A percentile compares a stretch with the other conserved stretches of the same genome.
Evolutionary conservation across 2,113 vertebrate species (phyloP).

Genomic region (Rhinoderma darwinii): DNA sequence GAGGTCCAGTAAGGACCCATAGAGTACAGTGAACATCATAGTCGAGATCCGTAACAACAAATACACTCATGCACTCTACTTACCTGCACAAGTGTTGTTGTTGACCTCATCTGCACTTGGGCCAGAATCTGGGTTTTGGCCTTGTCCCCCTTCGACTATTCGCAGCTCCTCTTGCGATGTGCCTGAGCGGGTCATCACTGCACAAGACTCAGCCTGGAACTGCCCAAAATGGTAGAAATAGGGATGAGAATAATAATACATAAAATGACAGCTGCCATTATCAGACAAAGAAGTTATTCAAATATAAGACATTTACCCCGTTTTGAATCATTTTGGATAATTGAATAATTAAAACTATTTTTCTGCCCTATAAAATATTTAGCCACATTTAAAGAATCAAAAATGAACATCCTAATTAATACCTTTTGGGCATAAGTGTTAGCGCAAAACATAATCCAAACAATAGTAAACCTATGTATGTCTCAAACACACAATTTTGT

Average conservation of each 20-base stretch:
- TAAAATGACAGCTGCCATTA: not conserved
- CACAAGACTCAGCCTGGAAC: slow-evolving; percentile 93
- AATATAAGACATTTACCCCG: not conserved
- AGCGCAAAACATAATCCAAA: too few relatives aligned
- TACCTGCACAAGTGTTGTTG: slow-evolving; percentile 94
- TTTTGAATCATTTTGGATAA: not conserved
- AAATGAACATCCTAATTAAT: too few relatives aligned
- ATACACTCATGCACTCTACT: too few relatives aligned
- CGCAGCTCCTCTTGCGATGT: slow-evolving; percentile 94
- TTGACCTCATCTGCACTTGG: slow-evolving; percentile 94
- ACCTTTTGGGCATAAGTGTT: too few relatives aligned
- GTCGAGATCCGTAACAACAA: too few relatives aligned
- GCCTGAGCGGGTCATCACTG: slow-evolving; percentile 84
- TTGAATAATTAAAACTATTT: not conserved
- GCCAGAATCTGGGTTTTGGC: slow-evolving; percentile 81
- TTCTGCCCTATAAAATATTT: not conserved
- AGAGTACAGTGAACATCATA: not conserved
- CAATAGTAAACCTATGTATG: too few relatives aligned
- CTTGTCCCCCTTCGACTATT: slow-evolving; percentile 91
- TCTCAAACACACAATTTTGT: too few relatives aligned
- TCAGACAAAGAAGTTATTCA: not conserved
- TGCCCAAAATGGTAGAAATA: slow-evolving; percentile 60
- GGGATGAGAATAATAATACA: not conserved
- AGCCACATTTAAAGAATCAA: not conserved
- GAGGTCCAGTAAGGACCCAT: not conserved